These are phyloP conservation scores for Mesembrinibis cayennensis DNA, from an alignment of 2,113 vertebrate genomes.

Conservation along the genomic window DNA sequence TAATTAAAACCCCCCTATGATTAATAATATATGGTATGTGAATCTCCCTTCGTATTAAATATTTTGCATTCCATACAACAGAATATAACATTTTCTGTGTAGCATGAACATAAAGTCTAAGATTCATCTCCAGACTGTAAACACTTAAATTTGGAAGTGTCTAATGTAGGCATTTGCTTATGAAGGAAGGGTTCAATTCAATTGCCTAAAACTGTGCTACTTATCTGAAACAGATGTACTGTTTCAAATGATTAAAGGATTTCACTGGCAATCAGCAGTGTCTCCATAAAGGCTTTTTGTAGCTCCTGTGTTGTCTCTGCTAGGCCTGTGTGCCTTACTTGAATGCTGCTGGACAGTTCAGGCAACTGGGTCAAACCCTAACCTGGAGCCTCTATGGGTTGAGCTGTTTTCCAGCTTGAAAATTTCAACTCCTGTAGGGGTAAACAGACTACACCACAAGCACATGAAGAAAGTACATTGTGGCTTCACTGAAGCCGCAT, in stretches of 20 bases:
- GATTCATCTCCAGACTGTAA: neutral
- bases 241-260: neutral
- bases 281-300: neutral
- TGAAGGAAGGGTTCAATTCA: neutral
- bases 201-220: neutral
- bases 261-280: neutral
- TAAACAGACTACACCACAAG: neutral
- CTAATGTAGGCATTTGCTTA: neutral
- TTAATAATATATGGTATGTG: neutral
- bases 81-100: neutral
- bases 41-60: neutral
- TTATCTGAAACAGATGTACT: neutral
- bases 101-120: neutral
- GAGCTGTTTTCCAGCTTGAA: neutral
- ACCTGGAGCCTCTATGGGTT: neutral
- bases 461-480: fast-evolving
- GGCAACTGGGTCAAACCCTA: neutral
- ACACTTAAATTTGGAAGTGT: neutral
- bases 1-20: fast-evolving
- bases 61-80: neutral
- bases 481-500: neutral
- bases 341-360: neutral
- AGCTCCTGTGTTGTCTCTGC: neutral
- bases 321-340: neutral
- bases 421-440: neutral